Conservation (phyloP, 2,797 vertebrate species). For the Sebastes oblongus region DNA sequence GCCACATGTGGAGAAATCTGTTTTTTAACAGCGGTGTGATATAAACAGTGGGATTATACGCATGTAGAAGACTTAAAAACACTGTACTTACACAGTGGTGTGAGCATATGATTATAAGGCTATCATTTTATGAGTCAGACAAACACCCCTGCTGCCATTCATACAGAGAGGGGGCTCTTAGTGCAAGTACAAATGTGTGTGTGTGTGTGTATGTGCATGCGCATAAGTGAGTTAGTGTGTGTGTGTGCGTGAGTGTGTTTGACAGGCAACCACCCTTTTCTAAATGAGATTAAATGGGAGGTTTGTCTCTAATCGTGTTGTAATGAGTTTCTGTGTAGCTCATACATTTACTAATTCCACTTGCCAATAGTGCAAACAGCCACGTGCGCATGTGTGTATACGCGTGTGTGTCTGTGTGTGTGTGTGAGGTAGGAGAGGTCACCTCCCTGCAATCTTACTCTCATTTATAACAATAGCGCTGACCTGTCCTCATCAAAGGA, state of each 20-base stretch:
- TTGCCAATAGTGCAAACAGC: constrained; percentile 83
- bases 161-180: constrained; percentile 25
- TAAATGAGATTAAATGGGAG: constrained; percentile 84
- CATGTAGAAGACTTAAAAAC: constrained; percentile 32
- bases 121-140: constrained; percentile 56
- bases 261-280: constrained; percentile 79
- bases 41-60: constrained; percentile 29
- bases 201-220: constrained; percentile 45
- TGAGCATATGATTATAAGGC: constrained; percentile 35
- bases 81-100: constrained; percentile 22
- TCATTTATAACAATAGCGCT: constrained; percentile 79
- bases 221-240: constrained; percentile 67
- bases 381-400: constrained; percentile 62
- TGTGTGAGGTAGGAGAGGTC: constrained; percentile 63
- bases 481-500: constrained; percentile 72
- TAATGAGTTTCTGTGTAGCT: constrained; percentile 86
- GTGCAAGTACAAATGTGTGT: constrained; percentile 21
- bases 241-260: constrained; percentile 65
- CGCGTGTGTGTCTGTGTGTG: constrained; percentile 23
- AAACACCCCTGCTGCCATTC: constrained; percentile 38
- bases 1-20: constrained; percentile 28
- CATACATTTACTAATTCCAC: constrained; percentile 85
- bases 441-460: constrained; percentile 68
- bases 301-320: constrained; percentile 84
- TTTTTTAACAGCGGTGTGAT: constrained; percentile 19